Base-by-base conservation (phyloP, 2,113 vertebrate species). In the Brachirus orientalis region DNA sequence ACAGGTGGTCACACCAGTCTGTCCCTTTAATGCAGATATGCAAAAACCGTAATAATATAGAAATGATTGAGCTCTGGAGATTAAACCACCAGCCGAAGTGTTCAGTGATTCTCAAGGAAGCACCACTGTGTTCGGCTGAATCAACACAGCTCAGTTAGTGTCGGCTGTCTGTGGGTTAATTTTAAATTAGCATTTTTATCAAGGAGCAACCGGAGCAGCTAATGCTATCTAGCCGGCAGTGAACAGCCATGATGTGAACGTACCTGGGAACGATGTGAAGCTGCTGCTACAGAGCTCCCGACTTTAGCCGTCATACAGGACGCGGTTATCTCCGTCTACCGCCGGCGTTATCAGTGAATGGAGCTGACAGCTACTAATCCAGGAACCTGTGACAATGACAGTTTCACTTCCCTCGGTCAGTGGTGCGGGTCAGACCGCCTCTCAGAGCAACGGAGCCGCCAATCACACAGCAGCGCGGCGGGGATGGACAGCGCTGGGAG, bases 351-450 rank as follows among this genome's bases (percentile, higher is more conserved):
- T 73, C 54, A 40, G 47, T 36, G 54, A 70, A 72, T 73, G 54
- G 72, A 74, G 56, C 54, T 14, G 22, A 62, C 52, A 37, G n/a
- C 69, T 76, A 86, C 86, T 86, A 89, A 90, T 80, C 57, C 65
- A 44, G 69, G 75, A 38, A 68, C 69, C 47, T 79, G 66, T 92
- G 86, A 89, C 86, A 63, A 83, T 87, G 88, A 87, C 74, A 17
- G 53, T 22, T 69, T 66, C 55, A 59, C 84, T 86, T 87, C 80
- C 77, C 28, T 67, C 52, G 20, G 69, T 47, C 53, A 18, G 7
- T 3, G 5, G 35, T 37, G 17, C 11, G 36, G 53, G n/a, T 38
- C 13, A 57, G 69, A 5, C 41, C 18, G 54, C 65, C 40, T 60
- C 62, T 55, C 19, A 6, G 6, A 16, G 28, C 33, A 12, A 13